phyloP scores from a whole-genome alignment of 2,797 vertebrate species.

The Lepus townsendii region DNA sequence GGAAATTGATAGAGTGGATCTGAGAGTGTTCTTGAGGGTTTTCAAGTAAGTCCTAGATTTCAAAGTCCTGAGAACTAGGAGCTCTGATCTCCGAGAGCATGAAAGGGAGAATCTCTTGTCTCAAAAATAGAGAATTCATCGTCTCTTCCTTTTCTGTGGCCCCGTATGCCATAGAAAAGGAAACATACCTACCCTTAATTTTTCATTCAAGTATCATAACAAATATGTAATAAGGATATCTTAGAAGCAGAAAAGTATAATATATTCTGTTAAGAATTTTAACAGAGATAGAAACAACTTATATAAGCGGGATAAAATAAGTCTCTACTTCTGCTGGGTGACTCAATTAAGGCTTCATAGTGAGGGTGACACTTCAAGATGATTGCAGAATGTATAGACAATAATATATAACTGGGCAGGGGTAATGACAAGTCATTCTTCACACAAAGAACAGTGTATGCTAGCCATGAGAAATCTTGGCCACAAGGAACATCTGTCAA shows the following conservation, averaged over 20 bases:
- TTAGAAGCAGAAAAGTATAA: background rate
- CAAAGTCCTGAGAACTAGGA: background rate
- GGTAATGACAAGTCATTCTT: background rate
- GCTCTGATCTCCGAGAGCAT: background rate
- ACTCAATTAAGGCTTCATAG: background rate
- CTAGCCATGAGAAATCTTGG: background rate
- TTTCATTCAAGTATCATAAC: background rate
- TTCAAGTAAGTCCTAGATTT: background rate
- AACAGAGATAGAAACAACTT: background rate
- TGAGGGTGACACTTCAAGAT: background rate
- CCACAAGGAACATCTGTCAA: background rate
- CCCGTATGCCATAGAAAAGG: background rate
- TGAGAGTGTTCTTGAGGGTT: no score
- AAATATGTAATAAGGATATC: background rate
- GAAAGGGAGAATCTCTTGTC: background rate
- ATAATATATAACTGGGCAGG: background rate
- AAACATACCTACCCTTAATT: background rate
- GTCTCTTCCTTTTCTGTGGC: background rate
- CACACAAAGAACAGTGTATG: background rate
- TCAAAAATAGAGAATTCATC: background rate
- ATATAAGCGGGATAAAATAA: background rate
- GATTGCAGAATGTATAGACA: background rate
- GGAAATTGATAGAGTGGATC: background rate
- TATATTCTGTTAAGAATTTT: slow-evolving; percentile 2
- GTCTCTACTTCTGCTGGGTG: background rate